Conservation (phyloP, 2,113 vertebrate genomes). For the Hippolais icterina region DNA sequence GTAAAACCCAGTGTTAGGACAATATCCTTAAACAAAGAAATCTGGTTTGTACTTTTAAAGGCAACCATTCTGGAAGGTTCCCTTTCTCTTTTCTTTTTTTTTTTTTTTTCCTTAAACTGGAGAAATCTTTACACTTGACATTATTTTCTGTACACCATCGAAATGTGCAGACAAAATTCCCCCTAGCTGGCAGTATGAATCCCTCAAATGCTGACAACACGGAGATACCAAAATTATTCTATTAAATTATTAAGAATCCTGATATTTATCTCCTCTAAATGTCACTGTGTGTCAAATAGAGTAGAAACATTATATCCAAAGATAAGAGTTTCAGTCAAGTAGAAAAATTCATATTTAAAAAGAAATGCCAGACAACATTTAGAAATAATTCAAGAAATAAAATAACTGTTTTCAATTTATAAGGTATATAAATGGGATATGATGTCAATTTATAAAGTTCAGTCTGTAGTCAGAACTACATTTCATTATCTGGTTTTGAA, state of each 20-base stretch:
- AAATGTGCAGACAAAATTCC: neutral
- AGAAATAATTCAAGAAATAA: slow-evolving; percentile 1
- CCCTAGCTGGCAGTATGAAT: neutral
- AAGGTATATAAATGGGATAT: neutral
- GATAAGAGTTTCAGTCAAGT: neutral
- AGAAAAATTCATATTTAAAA: neutral
- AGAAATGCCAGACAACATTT: neutral
- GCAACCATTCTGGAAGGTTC: neutral
- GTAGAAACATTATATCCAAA: neutral
- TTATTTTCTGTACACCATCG: neutral
- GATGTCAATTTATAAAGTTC: neutral
- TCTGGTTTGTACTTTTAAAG: neutral
- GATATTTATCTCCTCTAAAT: neutral
- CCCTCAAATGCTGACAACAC: neutral
- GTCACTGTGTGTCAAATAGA: neutral
- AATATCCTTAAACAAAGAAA: neutral
- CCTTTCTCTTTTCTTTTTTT: neutral
- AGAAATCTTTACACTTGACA: neutral
- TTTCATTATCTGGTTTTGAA: slow-evolving; percentile 1
- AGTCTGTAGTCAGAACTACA: neutral
- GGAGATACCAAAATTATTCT: neutral
- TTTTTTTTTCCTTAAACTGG: neutral
- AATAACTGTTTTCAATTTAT: neutral
- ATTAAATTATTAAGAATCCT: neutral
- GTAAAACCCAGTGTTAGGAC: neutral